Base-by-base conservation (phyloP, 2,113 vertebrate species). In the Megalops atlanticus region DNA sequence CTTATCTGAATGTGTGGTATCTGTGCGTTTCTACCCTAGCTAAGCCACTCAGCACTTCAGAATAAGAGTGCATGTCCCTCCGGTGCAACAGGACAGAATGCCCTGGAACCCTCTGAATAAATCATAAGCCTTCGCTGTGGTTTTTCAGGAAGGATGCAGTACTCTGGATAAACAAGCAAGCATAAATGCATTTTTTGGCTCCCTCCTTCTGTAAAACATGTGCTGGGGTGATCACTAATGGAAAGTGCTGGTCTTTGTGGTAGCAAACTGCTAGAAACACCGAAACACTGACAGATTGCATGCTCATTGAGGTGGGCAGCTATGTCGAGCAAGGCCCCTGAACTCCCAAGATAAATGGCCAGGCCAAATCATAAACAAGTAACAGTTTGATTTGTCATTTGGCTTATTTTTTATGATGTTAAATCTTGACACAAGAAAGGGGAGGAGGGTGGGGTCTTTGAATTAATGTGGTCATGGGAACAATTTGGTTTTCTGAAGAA, bases 21-120 rank as follows among this genome's bases (percentile, higher is more conserved):
- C 79, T n/a, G n/a, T n/a, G n/a, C n/a, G n/a, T n/a, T n/a, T n/a
- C n/a, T n/a, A n/a, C n/a, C 84, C 81, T 45, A 33, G 41, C n/a
- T 80, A 35, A 80, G 85, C 80, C 83, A 58, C 79, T 87, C 72
- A 82, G 81, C n/a, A 85, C 85, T 91, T 92, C 87, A 90, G 88
- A 92, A 89, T 82, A 84, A 75, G 84, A 84, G 74, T 87, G 85
- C 88, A 88, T 86, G 82, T 87, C 83, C 85, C 85, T 86, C 84
- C 83, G 80, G n/a, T n/a, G n/a, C n/a, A 91, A 87, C 84, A 88
- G 85, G 87, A 74, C 83, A 83, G 88, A 91, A 89, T 84, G 86
- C 86, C 82, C 82, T 33, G 79, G 86, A 88, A 87, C 79, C 84
- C 81, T 85, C 76, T 88, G 80, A 91, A 92, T 92, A 91, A 91